These are phyloP conservation scores for Hylaea fasciaria DNA, from an alignment of 2,888 invertebrate genomes.

Conservation along the genomic window DNA sequence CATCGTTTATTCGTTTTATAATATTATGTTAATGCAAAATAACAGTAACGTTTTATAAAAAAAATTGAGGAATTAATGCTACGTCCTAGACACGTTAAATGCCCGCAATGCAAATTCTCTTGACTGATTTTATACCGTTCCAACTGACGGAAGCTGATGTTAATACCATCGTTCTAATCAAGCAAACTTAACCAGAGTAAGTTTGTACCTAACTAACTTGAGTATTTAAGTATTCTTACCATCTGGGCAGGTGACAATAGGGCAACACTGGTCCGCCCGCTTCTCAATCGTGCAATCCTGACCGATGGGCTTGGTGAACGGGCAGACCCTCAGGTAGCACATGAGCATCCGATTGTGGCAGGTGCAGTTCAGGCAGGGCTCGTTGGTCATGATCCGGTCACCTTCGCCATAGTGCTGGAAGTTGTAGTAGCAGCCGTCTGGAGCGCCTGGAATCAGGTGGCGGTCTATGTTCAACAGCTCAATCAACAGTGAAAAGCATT, in stretches of 20 bases:
- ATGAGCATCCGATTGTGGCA: conserved; percentile 97
- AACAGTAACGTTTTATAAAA: too few species aligned
- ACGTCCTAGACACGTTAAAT: too few species aligned
- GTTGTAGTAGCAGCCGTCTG: conserved; percentile 95
- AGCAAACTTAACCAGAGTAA: not conserved
- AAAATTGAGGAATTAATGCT: too few species aligned
- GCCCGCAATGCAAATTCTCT: too few species aligned
- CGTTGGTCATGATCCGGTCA: conserved; percentile 96
- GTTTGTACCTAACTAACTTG: too few species aligned
- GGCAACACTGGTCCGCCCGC: conserved; percentile 96
- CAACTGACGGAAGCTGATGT: too few species aligned
- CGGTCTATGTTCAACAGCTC: too few species aligned
- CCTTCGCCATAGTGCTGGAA: conserved; percentile 97
- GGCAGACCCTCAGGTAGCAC: conserved; percentile 97
- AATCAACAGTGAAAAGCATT: too few species aligned
- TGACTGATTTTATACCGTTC: too few species aligned
- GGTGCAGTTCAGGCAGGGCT: conserved; percentile 97
- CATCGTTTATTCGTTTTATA: too few species aligned
- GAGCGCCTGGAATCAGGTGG: conserved; percentile 67
- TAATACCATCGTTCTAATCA: not conserved
- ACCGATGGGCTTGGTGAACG: conserved; percentile 96
- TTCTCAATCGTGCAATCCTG: conserved; percentile 96
- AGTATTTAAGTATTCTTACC: conserved; percentile 81
- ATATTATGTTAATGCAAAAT: too few species aligned
- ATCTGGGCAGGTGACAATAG: conserved; percentile 96